Evolutionary conservation across 2,797 vertebrate species (phyloP).

Genomic region (Enteromius anoplus): DNA sequence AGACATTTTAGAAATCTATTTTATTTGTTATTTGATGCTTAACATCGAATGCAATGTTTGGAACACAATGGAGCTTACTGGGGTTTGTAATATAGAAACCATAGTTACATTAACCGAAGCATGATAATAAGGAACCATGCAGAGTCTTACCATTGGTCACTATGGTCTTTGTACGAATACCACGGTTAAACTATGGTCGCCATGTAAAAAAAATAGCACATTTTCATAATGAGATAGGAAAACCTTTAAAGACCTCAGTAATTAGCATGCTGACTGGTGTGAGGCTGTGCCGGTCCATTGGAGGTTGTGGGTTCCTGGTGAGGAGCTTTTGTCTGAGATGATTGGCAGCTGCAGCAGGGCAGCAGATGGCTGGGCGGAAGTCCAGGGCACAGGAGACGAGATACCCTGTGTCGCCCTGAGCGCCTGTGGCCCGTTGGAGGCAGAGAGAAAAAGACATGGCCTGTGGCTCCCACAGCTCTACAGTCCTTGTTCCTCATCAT

Average conservation of each 20-base stretch:
- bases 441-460: slow-evolving; percentile 39
- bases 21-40: background rate
- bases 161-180: background rate
- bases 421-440: slow-evolving; percentile 70
- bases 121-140: slow-evolving; percentile 1
- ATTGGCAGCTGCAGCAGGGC: slow-evolving; percentile 76
- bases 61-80: background rate
- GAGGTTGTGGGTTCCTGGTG: slow-evolving; percentile 59
- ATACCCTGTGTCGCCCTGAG: slow-evolving; percentile 69
- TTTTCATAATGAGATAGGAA: slow-evolving; percentile 22
- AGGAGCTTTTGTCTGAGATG: slow-evolving; percentile 44
- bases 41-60: background rate
- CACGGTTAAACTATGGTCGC: background rate
- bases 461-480: slow-evolving; percentile 39
- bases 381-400: slow-evolving; percentile 63
- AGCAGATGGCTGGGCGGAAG: slow-evolving; percentile 73
- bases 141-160: background rate
- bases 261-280: slow-evolving; percentile 39
- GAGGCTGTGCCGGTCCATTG: slow-evolving; percentile 3
- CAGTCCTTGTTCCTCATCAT: slow-evolving; percentile 41
- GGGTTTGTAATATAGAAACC: background rate
- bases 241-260: slow-evolving; percentile 21
- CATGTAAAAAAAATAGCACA: background rate
- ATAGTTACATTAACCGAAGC: slow-evolving; percentile 2
- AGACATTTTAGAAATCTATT: background rate